Evolutionary conservation across 2,113 vertebrate genomes (phyloP), one percentile per base, ranked within the genome.

Genomic region (Manacus vitellinus): DNA sequence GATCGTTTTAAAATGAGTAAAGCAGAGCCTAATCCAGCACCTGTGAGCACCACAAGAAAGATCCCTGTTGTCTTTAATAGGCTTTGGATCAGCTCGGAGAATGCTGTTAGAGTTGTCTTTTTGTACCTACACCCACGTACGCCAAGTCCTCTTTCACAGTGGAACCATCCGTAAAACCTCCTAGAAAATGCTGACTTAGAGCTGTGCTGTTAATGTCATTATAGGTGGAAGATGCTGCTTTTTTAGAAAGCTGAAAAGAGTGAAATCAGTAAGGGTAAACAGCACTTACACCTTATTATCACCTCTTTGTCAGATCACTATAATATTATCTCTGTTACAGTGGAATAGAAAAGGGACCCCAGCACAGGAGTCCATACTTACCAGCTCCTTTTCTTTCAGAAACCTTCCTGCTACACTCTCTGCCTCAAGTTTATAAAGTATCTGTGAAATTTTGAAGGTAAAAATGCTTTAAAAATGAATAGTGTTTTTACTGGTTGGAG

Each of bases 81-180:
- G 95, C 94, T 95, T 96, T 95, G 92, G 94, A 91, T 96, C 90
- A 94, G 83, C 91, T 75, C 1, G 3, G 95, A 86, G 90, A 94
- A 96, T 97, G 19, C 97, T 92, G 94, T 97, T 96, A 92, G 51
- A 94, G 90, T 95, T 97, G 76, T 90, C 92, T 76, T 85, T 91
- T 89, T 63, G 74, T 89, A 78, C 88, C 91, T 85, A 80, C 93
- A 7, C 96, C 95, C 89, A 97, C 96, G n/a, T 58, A 75, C 18
- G 23, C 74, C 89, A 41, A 49, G 86, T 80, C 85, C 84, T 84
- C 73, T 76, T 92, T 81, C 62, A 10, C 85, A 33, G 3, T 70
- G 61, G 87, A 68, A 66, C 84, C n/a, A 3, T 9, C 63, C 19
- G 21, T 67, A 58, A 85, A 97, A 77, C 67, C 84, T 71, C 78